A percentile compares a stretch with the other conserved stretches of the same genome.
Evolutionary conservation across 2,797 vertebrate species (phyloP).

Genomic region (Crax fasciolata): DNA sequence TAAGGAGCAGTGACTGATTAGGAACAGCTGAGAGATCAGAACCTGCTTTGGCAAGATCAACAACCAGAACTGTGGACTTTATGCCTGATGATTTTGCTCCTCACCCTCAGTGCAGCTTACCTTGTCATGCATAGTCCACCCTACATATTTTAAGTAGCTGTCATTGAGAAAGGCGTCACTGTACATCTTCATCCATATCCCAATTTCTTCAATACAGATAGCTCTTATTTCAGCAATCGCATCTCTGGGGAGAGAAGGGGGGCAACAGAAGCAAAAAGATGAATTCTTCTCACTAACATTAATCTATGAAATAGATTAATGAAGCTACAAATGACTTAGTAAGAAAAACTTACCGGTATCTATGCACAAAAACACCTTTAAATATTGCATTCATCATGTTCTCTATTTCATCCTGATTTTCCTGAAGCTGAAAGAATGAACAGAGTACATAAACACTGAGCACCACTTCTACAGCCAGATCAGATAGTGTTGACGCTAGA

Average conservation of each 20-base stretch:
- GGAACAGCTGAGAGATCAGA: neutral
- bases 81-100: neutral
- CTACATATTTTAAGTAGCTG: conserved; percentile 98
- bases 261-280: neutral
- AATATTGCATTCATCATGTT: conserved; percentile 99
- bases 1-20: neutral
- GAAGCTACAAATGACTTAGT: neutral
- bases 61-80: fast-evolving
- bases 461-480: neutral
- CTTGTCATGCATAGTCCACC: conserved; percentile 99
- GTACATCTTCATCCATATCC: conserved; percentile 99
- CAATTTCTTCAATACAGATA: conserved; percentile 98
- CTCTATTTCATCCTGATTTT: conserved; percentile 99
- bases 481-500: neutral
- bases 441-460: conserved; percentile 22
- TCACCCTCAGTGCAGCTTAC: conserved; percentile 70
- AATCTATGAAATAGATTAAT: neutral
- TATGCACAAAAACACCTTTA: conserved; percentile 99
- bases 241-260: conserved; percentile 82
- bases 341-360: conserved; percentile 91
- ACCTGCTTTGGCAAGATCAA: neutral
- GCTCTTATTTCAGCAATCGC: conserved; percentile 97
- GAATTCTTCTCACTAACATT: neutral
- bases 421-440: conserved; percentile 92
- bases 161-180: conserved; percentile 98